Evolutionary conservation across 37 sponge, comb jelly and placozoan genomes (phyloP).

Genomic region (Oscarella lobularis): DNA sequence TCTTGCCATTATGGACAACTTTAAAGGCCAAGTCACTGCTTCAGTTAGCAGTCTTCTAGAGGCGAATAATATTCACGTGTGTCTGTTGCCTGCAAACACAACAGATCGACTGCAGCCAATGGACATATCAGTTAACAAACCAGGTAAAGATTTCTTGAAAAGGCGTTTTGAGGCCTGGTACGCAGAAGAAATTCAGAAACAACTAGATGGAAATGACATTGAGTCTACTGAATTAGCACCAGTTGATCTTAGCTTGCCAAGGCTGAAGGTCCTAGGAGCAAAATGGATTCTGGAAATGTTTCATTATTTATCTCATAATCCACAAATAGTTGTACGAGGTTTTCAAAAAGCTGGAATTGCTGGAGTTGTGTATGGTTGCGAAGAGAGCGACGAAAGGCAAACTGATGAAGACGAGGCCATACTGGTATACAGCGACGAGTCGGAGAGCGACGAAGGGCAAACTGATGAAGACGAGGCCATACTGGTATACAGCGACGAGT

Average conservation of each 20-base stretch:
- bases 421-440: too few species aligned
- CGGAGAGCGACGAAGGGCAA: constrained; percentile 42
- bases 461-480: constrained; percentile 50
- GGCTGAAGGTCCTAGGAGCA: too few species aligned
- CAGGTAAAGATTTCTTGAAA: constrained; percentile 19
- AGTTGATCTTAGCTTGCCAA: too few species aligned
- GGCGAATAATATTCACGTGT: constrained; percentile 3
- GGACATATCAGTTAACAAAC: constrained; percentile 32
- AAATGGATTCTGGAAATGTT: too few species aligned
- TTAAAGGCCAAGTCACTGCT: constrained; percentile 16
- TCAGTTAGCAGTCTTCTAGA: background rate
- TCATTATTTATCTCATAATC: too few species aligned
- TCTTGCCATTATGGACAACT: constrained; percentile 27
- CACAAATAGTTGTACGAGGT: background rate
- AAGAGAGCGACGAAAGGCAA: too few species aligned
- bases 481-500: too few species aligned
- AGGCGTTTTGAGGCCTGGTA: constrained; percentile 29
- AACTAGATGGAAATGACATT: too few species aligned
- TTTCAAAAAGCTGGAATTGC: background rate
- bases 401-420: constrained; percentile 54
- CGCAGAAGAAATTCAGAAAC: constrained; percentile 19
- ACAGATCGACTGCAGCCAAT: constrained; percentile 39
- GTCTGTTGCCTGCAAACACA: constrained; percentile 19
- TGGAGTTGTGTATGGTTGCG: too few species aligned
- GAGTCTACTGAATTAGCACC: too few species aligned